Percentiles rank a stretch among this genome's conserved stretches.
Conservation (phyloP, 2,888 invertebrate species). For the Sphecodes monilicornis region DNA sequence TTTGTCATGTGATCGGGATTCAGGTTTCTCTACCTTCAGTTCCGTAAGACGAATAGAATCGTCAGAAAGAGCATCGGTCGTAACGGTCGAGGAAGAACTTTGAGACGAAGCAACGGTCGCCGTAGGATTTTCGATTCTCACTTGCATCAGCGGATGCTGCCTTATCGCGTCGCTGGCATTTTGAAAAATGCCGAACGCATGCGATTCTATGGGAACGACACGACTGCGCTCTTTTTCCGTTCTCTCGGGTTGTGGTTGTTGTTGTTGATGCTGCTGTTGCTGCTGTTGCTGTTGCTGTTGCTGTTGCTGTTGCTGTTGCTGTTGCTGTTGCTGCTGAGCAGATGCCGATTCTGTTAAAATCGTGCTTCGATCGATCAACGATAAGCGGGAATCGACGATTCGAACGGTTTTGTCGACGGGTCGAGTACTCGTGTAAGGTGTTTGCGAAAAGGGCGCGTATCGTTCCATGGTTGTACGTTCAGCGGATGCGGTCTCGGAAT, state of each 20-base stretch:
- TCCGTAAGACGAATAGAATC: neutral
- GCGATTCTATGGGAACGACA: neutral
- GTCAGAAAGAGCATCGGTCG: neutral
- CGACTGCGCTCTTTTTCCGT: neutral
- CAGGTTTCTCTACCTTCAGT: neutral
- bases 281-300: neutral
- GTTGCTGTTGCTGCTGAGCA: neutral
- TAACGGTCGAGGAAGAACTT: neutral
- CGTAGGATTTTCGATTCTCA: slow-evolving; percentile 72
- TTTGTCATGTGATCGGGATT: neutral
- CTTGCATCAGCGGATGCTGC: slow-evolving; percentile 67
- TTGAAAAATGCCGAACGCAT: neutral
- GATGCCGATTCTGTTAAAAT: neutral
- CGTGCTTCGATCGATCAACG: neutral
- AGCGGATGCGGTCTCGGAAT: neutral
- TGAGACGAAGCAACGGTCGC: slow-evolving; percentile 15
- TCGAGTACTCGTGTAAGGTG: neutral
- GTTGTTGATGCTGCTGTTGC: neutral
- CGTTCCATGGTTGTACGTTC: neutral
- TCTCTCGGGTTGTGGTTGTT: neutral
- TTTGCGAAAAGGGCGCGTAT: neutral
- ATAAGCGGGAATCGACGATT: neutral
- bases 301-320: neutral
- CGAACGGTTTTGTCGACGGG: slow-evolving; percentile 8
- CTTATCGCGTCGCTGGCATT: neutral